Percentiles rank a stretch among this genome's conserved stretches.
phyloP scores from a whole-genome alignment of 2,113 vertebrate species.

The Hiodon alosoides region DNA sequence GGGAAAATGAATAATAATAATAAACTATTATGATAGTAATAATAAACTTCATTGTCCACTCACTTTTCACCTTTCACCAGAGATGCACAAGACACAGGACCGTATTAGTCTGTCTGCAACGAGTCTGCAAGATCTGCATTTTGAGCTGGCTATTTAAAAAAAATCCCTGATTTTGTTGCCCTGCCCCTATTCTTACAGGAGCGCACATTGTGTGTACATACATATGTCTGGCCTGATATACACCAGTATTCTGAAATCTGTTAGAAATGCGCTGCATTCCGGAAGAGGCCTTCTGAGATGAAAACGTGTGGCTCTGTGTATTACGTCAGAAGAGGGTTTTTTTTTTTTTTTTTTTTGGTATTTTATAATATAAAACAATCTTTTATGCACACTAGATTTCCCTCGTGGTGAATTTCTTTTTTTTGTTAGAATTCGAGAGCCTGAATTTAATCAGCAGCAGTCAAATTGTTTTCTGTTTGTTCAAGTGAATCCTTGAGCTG shows the following conservation, averaged over 20 bases:
- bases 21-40: too few species aligned
- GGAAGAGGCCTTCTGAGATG: background rate
- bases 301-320: background rate
- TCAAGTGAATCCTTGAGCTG: slow-evolving; percentile 44
- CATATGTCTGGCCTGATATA: too few species aligned
- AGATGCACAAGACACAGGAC: too few species aligned
- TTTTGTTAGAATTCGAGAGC: slow-evolving; percentile 45
- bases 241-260: too few species aligned
- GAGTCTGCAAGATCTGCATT: too few species aligned
- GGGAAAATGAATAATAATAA: background rate
- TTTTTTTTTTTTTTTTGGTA: slow-evolving; percentile 27
- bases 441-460: slow-evolving; percentile 57
- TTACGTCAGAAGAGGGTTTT: background rate
- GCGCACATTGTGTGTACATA: too few species aligned
- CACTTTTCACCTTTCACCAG: too few species aligned
- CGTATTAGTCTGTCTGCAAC: too few species aligned
- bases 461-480: slow-evolving; percentile 51
- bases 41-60: too few species aligned
- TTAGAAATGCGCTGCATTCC: background rate
- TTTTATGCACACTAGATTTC: slow-evolving; percentile 41
- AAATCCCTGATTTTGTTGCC: too few species aligned
- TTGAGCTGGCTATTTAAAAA: too few species aligned
- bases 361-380: background rate
- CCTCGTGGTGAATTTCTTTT: slow-evolving; percentile 40
- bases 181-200: too few species aligned